Percentiles rank a stretch among this genome's conserved stretches.
Conservation (phyloP, 1,140 invertebrate genomes). For the Chlorops oryzae region DNA sequence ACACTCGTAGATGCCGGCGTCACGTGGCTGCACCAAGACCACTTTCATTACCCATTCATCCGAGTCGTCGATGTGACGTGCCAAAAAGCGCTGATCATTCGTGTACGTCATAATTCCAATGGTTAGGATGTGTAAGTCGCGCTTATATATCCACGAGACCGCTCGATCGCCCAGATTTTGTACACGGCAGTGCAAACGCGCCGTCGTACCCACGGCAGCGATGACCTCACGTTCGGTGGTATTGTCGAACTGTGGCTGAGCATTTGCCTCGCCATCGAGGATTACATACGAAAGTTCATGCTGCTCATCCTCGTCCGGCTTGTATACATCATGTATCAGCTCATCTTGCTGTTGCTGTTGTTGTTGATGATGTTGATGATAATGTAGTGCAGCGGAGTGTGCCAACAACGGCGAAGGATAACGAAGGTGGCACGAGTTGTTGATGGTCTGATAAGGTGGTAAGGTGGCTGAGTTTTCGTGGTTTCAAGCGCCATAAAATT, state of each 20-base stretch:
- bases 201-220: constrained; percentile 76
- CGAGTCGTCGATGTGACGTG: constrained; percentile 67
- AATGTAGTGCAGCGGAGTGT: too few species aligned
- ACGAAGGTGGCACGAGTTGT: too few species aligned
- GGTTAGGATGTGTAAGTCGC: constrained; percentile 68
- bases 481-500: too few species aligned
- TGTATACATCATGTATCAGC: too few species aligned
- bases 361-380: too few species aligned
- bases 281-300: constrained; percentile 38
- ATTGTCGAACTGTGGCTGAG: constrained; percentile 81
- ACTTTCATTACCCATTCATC: constrained; percentile 79
- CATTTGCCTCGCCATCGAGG: constrained; percentile 32
- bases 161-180: constrained; percentile 78
- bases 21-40: constrained; percentile 64
- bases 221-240: constrained; percentile 75
- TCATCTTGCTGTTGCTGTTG: too few species aligned
- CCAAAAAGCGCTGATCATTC: constrained; percentile 68
- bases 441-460: too few species aligned
- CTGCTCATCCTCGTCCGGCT: background rate
- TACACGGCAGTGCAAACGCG: constrained; percentile 76
- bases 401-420: too few species aligned
- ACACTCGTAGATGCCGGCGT: constrained; percentile 69
- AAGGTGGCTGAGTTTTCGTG: too few species aligned
- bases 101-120: constrained; percentile 70
- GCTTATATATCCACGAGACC: constrained; percentile 71